A percentile compares a stretch with the other conserved stretches of the same genome.
phyloP scores from a whole-genome alignment of 2,888 invertebrate genomes.

The Heliconius charithonia region DNA sequence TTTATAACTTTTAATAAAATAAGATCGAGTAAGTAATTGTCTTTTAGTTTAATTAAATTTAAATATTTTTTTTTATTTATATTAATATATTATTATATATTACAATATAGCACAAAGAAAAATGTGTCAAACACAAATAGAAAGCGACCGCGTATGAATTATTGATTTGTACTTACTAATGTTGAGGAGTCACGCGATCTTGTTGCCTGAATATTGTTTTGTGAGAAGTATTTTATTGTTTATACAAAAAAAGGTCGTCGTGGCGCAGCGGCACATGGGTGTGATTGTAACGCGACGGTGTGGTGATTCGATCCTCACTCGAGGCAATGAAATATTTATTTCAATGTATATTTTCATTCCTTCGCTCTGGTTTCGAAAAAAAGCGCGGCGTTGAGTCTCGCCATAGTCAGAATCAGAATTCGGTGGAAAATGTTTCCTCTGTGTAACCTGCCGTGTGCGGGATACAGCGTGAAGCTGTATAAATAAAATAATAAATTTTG shows the following conservation, averaged over 20 bases:
- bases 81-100: neutral
- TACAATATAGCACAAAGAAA: slow-evolving; percentile 16
- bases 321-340: too few species aligned
- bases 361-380: too few species aligned
- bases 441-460: too few species aligned
- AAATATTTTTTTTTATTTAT: too few species aligned
- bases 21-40: neutral
- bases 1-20: neutral
- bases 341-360: too few species aligned
- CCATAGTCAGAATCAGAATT: too few species aligned
- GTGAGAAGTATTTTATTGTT: neutral
- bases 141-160: slow-evolving; percentile 50
- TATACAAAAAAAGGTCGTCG: neutral
- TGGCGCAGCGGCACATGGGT: too few species aligned
- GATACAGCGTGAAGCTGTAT: too few species aligned
- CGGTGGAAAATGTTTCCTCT: neutral
- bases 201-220: slow-evolving; percentile 29
- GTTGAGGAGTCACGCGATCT: slow-evolving; percentile 46
- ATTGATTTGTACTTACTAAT: slow-evolving; percentile 44
- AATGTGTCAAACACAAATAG: slow-evolving; percentile 43
- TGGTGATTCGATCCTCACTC: too few species aligned
- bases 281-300: too few species aligned
- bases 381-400: too few species aligned
- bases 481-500: neutral
- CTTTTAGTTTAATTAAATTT: too few species aligned